A percentile compares a stretch with the other conserved stretches of the same genome.
These are phyloP conservation scores for Lutraria rhynchaena DNA, from an alignment of 1,140 invertebrate genomes.

Conservation along the genomic window DNA sequence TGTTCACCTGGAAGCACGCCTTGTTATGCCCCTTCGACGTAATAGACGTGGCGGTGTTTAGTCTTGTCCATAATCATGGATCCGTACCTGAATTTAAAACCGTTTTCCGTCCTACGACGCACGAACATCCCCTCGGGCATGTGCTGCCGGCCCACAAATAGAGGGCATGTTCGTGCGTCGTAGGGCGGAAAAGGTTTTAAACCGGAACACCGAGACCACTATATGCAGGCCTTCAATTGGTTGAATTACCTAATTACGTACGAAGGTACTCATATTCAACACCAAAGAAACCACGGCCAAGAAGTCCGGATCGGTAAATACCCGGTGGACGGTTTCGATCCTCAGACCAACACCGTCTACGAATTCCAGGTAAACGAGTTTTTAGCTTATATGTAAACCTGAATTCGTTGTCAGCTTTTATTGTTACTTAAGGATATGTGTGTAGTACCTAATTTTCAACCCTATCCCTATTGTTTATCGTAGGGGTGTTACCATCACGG, in stretches of 20 bases:
- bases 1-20: too few species aligned
- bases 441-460: background rate
- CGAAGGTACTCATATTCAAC: slow-evolving; percentile 6
- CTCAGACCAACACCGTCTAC: background rate
- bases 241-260: slow-evolving; percentile 42
- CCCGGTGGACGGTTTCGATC: slow-evolving; percentile 31
- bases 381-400: too few species aligned
- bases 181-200: slow-evolving; percentile 39
- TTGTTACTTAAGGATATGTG: background rate
- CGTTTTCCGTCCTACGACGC: too few species aligned
- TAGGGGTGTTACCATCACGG: slow-evolving; percentile 63
- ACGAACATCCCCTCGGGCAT: too few species aligned
- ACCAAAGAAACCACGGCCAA: slow-evolving; percentile 15
- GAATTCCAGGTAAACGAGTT: too few species aligned
- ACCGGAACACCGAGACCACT: slow-evolving; percentile 43
- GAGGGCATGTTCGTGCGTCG: slow-evolving; percentile 19
- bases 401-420: background rate
- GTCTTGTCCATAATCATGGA: too few species aligned
- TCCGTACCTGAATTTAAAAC: too few species aligned
- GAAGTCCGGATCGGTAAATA: slow-evolving; percentile 22
- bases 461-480: slow-evolving; percentile 6
- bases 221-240: slow-evolving; percentile 43
- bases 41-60: too few species aligned
- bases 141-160: too few species aligned
- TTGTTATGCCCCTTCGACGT: too few species aligned